These are phyloP conservation scores for Plecotus auritus DNA, from an alignment of 2,113 vertebrate genomes.

Conservation along the genomic window DNA sequence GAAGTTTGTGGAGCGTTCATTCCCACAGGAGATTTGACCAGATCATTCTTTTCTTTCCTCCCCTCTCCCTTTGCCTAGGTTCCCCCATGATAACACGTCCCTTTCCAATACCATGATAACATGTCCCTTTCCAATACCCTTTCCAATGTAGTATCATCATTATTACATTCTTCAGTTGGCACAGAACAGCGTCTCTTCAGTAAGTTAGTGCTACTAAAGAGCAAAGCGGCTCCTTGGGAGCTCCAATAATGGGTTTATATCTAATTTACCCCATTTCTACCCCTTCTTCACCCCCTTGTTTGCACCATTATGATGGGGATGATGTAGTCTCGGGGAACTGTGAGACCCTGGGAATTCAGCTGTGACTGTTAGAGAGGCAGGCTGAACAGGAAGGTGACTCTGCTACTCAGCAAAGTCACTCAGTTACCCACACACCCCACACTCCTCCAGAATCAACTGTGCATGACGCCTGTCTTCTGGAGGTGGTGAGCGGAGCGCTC, in stretches of 20 bases:
- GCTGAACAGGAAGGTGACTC: neutral
- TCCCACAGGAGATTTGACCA: neutral
- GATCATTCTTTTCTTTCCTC: neutral
- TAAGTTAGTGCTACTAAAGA: neutral
- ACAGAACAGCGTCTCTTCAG: neutral
- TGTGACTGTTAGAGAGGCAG: neutral
- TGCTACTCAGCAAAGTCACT: neutral
- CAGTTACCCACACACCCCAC: neutral
- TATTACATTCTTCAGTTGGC: neutral
- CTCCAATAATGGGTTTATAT: neutral
- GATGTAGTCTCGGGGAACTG: neutral
- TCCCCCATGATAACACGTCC: neutral
- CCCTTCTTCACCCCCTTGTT: no score
- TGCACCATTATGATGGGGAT: neutral
- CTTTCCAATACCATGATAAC: neutral
- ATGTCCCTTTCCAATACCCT: neutral
- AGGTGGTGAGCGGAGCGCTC: neutral
- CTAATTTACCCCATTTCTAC: neutral
- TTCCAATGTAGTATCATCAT: neutral
- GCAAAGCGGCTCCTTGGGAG: no score
- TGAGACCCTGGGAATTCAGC: neutral
- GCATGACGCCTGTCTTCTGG: neutral
- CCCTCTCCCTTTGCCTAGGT: neutral
- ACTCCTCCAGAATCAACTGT: neutral
- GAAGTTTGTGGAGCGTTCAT: neutral